These are phyloP conservation scores for Pyrgilauda ruficollis DNA, from an alignment of 2,113 vertebrate genomes.

Conservation along the genomic window DNA sequence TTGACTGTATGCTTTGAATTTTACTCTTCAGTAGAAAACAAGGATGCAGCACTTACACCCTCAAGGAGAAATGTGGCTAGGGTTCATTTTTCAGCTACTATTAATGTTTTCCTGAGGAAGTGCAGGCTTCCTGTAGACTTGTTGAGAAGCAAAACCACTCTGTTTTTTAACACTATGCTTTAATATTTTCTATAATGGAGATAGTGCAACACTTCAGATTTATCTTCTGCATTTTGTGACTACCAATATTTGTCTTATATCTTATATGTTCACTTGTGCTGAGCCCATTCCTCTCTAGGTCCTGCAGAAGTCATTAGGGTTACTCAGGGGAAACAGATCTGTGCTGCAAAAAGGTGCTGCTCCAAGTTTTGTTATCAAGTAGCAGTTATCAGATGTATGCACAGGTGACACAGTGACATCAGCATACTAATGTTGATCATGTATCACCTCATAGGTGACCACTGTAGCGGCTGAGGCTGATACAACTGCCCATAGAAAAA, in stretches of 20 bases:
- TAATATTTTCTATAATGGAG: neutral
- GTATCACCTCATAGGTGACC: neutral
- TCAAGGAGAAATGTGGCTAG: neutral
- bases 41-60: neutral
- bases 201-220: neutral
- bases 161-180: neutral
- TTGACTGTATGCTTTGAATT: neutral
- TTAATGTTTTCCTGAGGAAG: neutral
- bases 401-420: neutral
- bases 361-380: neutral
- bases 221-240: neutral
- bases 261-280: neutral
- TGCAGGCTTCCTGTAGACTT: neutral
- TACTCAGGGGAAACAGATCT: neutral
- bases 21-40: neutral
- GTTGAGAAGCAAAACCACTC: neutral
- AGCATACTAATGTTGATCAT: neutral
- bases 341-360: neutral
- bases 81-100: neutral
- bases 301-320: neutral
- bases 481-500: neutral
- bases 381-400: neutral
- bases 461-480: neutral
- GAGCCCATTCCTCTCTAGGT: neutral
- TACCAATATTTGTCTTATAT: neutral